These are phyloP conservation scores for Tiliqua scincoides DNA, from an alignment of 2,113 vertebrate species.

Conservation along the genomic window DNA sequence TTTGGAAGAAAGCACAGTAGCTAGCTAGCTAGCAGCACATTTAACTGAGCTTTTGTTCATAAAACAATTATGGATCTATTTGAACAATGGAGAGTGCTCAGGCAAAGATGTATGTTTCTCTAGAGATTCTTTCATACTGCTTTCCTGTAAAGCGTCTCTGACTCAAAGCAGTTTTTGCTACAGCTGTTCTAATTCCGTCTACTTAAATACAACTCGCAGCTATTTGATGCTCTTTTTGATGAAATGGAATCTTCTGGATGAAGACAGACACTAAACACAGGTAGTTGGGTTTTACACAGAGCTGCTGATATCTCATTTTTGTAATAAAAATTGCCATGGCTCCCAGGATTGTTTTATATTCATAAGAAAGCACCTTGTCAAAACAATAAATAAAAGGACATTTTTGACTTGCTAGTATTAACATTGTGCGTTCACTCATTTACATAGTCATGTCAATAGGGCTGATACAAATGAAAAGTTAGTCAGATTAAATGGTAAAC, in stretches of 20 bases:
- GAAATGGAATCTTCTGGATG: neutral
- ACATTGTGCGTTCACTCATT: neutral
- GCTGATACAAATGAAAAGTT: neutral
- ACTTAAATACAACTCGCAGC: neutral
- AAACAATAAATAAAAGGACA: conserved; percentile 22
- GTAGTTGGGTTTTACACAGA: neutral
- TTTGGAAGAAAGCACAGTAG: conserved; percentile 5
- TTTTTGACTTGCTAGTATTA: neutral
- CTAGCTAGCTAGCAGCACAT: neutral
- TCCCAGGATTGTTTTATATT: conserved; percentile 9
- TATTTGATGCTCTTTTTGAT: neutral
- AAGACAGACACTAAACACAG: fast-evolving
- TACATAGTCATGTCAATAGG: neutral
- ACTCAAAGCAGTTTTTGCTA: neutral
- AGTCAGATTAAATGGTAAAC: conserved; percentile 21
- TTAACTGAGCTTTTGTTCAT: neutral
- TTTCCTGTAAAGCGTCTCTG: conserved; percentile 21
- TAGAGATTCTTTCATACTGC: neutral
- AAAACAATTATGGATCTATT: neutral
- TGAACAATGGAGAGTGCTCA: neutral
- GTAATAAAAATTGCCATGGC: neutral
- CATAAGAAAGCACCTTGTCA: conserved; percentile 5
- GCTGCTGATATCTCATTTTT: fast-evolving
- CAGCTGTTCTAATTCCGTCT: neutral
- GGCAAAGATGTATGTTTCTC: neutral